Evolutionary conservation across 2,888 invertebrate genomes (phyloP).

Genomic region (Philopedon plagiatum): DNA sequence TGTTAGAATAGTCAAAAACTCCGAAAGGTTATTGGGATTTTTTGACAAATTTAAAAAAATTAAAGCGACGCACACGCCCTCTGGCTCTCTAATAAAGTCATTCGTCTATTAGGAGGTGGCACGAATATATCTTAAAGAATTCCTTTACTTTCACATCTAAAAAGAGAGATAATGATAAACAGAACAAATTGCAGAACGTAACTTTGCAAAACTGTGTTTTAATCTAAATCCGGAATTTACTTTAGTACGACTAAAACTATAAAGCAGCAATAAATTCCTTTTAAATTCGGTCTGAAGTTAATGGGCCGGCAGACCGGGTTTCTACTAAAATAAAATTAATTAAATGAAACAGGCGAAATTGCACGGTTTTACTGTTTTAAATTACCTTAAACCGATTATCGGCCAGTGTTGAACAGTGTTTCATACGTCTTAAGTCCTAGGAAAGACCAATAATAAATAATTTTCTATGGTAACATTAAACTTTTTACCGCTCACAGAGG

Average conservation of each 20-base stretch:
- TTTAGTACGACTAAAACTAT: conserved; percentile 42
- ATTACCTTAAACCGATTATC: conserved; percentile 32
- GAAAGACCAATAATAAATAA: not conserved
- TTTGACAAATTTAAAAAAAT: too few species aligned
- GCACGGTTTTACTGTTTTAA: conserved; percentile 41
- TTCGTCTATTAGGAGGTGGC: too few species aligned
- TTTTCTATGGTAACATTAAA: too few species aligned
- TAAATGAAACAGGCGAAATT: conserved; percentile 48
- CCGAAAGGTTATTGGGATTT: too few species aligned
- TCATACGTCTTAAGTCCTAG: conserved; percentile 9
- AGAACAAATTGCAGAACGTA: not conserved
- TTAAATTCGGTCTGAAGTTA: conserved; percentile 44
- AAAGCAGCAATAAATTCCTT: conserved; percentile 46
- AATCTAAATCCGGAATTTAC: conserved; percentile 42
- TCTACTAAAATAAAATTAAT: conserved; percentile 48
- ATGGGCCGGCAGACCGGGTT: conserved; percentile 41
- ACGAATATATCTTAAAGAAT: too few species aligned
- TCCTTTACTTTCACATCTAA: too few species aligned
- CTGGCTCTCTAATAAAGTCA: too few species aligned
- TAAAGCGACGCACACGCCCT: too few species aligned
- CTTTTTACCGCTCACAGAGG: too few species aligned
- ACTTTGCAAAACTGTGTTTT: conserved; percentile 31
- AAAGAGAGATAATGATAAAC: too few species aligned
- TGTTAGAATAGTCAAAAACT: too few species aligned
- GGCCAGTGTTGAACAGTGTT: conserved; percentile 18